Evolutionary conservation across 2,888 invertebrate species (phyloP).

Genomic region (Tenodera sinensis): DNA sequence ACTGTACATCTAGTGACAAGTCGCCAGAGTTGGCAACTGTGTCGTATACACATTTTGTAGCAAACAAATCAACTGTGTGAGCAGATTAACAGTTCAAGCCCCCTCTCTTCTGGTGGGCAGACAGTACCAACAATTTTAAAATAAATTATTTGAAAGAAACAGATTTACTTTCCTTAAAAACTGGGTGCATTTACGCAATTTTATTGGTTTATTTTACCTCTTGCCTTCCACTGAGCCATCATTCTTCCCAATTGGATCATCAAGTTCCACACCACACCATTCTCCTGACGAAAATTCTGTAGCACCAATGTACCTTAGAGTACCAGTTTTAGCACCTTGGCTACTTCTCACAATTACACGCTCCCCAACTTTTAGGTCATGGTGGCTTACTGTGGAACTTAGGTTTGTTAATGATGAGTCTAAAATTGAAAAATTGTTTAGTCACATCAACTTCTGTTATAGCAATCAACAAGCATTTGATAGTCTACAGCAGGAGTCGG

Average conservation of each 20-base stretch:
- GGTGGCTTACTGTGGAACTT: neutral
- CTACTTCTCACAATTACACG: conserved; percentile 82
- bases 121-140: no score
- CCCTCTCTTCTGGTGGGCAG: no score
- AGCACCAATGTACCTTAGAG: conserved; percentile 77
- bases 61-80: no score
- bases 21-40: no score
- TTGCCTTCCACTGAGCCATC: conserved; percentile 91
- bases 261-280: conserved; percentile 95
- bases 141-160: no score
- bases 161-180: neutral
- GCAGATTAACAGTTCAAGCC: no score
- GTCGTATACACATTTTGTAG: no score
- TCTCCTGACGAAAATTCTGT: conserved; percentile 90
- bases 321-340: conserved; percentile 84
- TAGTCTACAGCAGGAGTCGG: no score
- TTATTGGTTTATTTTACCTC: conserved; percentile 55
- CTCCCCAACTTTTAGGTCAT: conserved; percentile 72
- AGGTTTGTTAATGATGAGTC: conserved; percentile 3
- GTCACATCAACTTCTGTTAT: neutral
- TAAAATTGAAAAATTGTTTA: conserved; percentile 48
- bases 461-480: neutral
- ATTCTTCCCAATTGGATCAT: conserved; percentile 91
- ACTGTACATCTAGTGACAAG: no score
- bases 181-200: neutral